Base-by-base conservation (phyloP, 2,888 invertebrate species). In the Brachycybe producta region DNA sequence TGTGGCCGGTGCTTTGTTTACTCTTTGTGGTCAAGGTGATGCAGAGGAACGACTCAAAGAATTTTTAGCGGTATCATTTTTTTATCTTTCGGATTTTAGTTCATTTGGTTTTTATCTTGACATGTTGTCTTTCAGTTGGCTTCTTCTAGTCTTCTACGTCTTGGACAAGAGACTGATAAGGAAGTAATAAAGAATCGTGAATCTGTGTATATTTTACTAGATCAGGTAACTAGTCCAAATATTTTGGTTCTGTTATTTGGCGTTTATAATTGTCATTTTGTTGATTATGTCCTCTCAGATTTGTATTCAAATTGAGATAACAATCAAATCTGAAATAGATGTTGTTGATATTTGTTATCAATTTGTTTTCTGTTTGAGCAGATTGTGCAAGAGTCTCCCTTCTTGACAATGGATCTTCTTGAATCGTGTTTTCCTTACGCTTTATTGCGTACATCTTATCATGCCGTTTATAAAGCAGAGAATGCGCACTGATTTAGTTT, bases 351-450 rank as follows among this genome's bases (percentile, higher is more conserved):
- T 35, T 47, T 47, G 8, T 8, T 27, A 27, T 24, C 11, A 32
- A 1, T 5, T 8, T 39, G 3, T 11, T 28, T 11, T 52, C 32
- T 47, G 11, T 21, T 28, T 3, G 27, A 8, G 2, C 64, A 94
- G 71, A 91, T 98, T 66, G 97, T 98, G 36, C 91, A 95, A 67
- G 91, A 95, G 67, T 97, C 94, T 13, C 94, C 95, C 13, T 98
- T 94, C 71, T 75, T 98, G 23, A 97, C 97, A 1, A 95, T 95
- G 92, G 97, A 98, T 72, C 75, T 98, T 56, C 28, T 99, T 57
- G 98, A 99, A 68, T 94, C 94, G 11, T 99, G 98, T 69, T 99
- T 98, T 69, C 98, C 98, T 0, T 98, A 98, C 65, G 94, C 94
- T 21, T 75, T 98, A 46, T 86, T 99, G 62, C 78, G 98, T 52